Conservation (phyloP, 2,113 vertebrate genomes). For the Silurus asotus region DNA sequence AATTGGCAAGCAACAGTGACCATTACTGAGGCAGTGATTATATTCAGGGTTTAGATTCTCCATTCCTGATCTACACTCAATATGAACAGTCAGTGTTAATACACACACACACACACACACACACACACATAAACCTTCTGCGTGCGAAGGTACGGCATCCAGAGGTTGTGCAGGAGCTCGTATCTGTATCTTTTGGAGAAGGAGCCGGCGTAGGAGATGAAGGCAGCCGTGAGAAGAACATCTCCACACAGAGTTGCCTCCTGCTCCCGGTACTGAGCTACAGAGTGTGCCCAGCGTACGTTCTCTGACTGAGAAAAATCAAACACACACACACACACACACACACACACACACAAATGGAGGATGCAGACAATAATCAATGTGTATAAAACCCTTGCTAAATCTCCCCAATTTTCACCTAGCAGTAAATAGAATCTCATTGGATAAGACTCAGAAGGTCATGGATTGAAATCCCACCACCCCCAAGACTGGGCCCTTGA, state of each 20-base stretch:
- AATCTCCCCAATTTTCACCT: too few relatives aligned
- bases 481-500: too few relatives aligned
- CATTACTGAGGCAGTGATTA: background rate
- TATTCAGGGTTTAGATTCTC: background rate
- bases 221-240: slow-evolving; percentile 70
- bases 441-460: too few relatives aligned
- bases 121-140: slow-evolving; percentile 67
- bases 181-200: slow-evolving; percentile 72
- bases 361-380: background rate
- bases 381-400: background rate
- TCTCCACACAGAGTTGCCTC: slow-evolving; percentile 75
- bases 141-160: slow-evolving; percentile 68
- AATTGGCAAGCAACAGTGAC: background rate
- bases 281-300: slow-evolving; percentile 73
- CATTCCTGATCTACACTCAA: background rate
- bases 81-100: background rate
- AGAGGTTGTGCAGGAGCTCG: slow-evolving; percentile 70
- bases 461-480: too few relatives aligned
- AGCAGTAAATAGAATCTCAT: too few relatives aligned
- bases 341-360: slow-evolving; percentile 39
- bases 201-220: slow-evolving; percentile 73
- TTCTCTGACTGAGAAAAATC: slow-evolving; percentile 70
- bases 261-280: slow-evolving; percentile 73
- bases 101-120: background rate
- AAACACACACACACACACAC: slow-evolving; percentile 22